Percentiles rank a stretch among this genome's conserved stretches.
These are phyloP conservation scores for Euspilapteryx auroguttella DNA, from an alignment of 2,888 invertebrate species.

Conservation along the genomic window DNA sequence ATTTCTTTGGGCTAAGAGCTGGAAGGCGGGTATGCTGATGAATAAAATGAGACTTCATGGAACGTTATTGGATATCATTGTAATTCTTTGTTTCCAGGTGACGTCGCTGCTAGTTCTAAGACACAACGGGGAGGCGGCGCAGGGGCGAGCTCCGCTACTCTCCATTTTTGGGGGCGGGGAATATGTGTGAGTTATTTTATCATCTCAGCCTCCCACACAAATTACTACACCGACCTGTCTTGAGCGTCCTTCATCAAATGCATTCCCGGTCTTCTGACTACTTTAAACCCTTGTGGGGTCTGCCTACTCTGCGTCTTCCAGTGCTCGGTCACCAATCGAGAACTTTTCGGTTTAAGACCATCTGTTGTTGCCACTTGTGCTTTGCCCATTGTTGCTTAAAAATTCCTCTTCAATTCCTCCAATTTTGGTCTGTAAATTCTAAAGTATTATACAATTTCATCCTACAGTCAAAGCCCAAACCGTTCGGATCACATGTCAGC, in stretches of 20 bases:
- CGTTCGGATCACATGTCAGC: slow-evolving; percentile 50
- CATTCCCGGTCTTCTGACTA: no score
- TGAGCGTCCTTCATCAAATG: background rate
- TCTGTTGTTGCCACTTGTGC: no score
- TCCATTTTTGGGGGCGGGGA: slow-evolving; percentile 51
- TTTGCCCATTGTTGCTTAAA: no score
- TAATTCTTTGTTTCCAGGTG: no score
- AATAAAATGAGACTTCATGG: no score
- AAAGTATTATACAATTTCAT: background rate
- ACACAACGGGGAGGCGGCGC: slow-evolving; percentile 28
- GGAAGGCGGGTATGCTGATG: no score
- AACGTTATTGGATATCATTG: no score
- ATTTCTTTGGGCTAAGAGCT: no score
- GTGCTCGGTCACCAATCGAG: no score
- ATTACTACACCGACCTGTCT: background rate
- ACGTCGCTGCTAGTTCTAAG: slow-evolving; percentile 62
- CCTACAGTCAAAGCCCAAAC: slow-evolving; percentile 33
- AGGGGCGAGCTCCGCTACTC: slow-evolving; percentile 37
- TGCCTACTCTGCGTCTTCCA: no score
- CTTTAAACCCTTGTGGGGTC: no score
- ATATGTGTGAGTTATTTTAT: slow-evolving; percentile 38
- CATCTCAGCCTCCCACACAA: background rate
- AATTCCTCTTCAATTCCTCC: background rate
- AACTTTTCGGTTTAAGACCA: no score
- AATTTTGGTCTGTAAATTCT: background rate